phyloP scores from a whole-genome alignment of 1,140 invertebrate genomes.

The Cyclina sinensis region DNA sequence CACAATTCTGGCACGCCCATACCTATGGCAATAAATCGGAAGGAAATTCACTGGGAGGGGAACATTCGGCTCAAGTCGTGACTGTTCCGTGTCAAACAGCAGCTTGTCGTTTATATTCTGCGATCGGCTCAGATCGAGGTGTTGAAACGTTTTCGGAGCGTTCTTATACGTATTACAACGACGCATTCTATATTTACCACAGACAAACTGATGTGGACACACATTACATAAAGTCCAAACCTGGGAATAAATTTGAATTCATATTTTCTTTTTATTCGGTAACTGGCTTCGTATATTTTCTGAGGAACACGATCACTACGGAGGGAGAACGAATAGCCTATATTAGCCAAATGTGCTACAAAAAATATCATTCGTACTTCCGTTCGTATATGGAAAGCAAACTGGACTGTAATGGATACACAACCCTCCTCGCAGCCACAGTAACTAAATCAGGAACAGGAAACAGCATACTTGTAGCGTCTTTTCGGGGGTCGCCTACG shows the following conservation, averaged over 20 bases:
- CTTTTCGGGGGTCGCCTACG: not conserved
- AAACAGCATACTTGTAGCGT: not conserved
- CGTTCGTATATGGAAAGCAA: slow-evolving; percentile 36
- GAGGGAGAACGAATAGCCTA: not conserved
- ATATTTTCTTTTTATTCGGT: slow-evolving; percentile 37
- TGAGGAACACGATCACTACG: not conserved
- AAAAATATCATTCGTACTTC: not conserved
- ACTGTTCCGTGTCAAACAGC: not conserved
- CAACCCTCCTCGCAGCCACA: not conserved
- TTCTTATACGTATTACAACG: not conserved
- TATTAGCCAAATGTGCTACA: slow-evolving; percentile 30
- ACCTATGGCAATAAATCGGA: not conserved
- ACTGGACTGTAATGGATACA: slow-evolving; percentile 31
- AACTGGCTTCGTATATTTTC: not conserved
- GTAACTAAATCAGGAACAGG: not conserved
- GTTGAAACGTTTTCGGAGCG: not conserved
- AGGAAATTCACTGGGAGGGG: not conserved
- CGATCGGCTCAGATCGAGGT: not conserved
- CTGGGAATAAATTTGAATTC: not conserved
- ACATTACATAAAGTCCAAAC: slow-evolving; percentile 25
- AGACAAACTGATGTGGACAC: not conserved
- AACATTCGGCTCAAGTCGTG: not conserved
- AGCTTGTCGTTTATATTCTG: not conserved
- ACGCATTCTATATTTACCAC: not conserved
- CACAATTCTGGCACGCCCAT: not conserved